A percentile compares a stretch with the other conserved stretches of the same genome.
Conservation (phyloP, 2,888 invertebrate genomes). For the Xanthostigma xanthostigma region DNA sequence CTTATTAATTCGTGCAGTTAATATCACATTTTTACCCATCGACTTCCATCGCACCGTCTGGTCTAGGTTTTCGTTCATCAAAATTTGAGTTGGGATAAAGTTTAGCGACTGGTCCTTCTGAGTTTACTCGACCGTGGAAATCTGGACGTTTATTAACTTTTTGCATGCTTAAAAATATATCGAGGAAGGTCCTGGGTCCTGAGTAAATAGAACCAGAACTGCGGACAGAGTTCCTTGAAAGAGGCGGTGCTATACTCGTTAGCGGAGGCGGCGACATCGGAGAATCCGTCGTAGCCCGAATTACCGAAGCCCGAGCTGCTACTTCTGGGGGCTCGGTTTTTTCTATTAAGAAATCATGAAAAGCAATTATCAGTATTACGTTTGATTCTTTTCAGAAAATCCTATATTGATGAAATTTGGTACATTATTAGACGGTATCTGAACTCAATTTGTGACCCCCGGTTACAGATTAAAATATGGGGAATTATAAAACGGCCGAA, state of each 20-base stretch:
- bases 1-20: no score
- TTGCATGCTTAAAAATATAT: slow-evolving; percentile 47
- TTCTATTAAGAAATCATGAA: slow-evolving; percentile 16
- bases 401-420: no score
- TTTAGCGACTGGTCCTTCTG: slow-evolving; percentile 44
- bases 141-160: slow-evolving; percentile 32
- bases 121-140: slow-evolving; percentile 38
- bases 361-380: slow-evolving; percentile 26
- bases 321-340: slow-evolving; percentile 23
- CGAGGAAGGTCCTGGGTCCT: slow-evolving; percentile 41
- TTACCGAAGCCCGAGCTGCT: slow-evolving; percentile 32
- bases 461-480: no score
- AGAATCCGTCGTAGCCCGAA: slow-evolving; percentile 70
- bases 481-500: no score
- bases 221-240: slow-evolving; percentile 17
- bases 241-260: slow-evolving; percentile 21
- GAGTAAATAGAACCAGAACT: slow-evolving; percentile 17
- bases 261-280: slow-evolving; percentile 66
- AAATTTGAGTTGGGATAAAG: slow-evolving; percentile 57
- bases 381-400: slow-evolving; percentile 20
- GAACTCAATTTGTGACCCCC: not conserved
- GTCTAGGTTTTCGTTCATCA: slow-evolving; percentile 29
- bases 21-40: slow-evolving; percentile 11
- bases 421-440: no score
- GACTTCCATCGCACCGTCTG: slow-evolving; percentile 23